Conservation (phyloP, 2,113 vertebrate species). For the Leucopsar rothschildi region DNA sequence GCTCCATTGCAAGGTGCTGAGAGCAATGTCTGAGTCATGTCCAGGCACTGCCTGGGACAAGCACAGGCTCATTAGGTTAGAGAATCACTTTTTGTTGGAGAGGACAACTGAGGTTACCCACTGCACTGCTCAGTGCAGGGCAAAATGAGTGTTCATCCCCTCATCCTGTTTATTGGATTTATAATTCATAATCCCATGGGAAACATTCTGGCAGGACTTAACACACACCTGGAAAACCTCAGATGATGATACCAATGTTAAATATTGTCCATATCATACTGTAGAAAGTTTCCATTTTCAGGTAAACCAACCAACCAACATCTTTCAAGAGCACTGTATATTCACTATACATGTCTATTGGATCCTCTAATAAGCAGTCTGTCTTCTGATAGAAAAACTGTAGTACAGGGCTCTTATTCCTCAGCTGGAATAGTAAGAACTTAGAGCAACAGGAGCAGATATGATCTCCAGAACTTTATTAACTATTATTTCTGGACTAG, state of each 20-base stretch:
- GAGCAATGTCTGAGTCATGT: background rate
- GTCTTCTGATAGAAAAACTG: background rate
- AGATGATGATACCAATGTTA: background rate
- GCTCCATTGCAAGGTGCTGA: rapidly evolving
- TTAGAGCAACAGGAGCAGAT: background rate
- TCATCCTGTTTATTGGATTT: background rate
- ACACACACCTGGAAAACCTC: background rate
- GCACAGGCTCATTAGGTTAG: background rate
- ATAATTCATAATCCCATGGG: background rate
- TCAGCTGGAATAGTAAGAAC: background rate
- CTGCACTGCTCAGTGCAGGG: background rate
- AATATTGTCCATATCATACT: background rate
- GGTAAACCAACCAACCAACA: background rate
- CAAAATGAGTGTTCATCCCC: background rate
- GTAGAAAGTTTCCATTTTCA: background rate
- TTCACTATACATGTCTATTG: background rate
- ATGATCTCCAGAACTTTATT: background rate
- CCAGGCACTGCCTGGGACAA: background rate
- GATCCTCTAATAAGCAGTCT: background rate
- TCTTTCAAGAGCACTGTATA: background rate
- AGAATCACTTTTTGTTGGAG: background rate
- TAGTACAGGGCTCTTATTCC: background rate
- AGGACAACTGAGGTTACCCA: background rate
- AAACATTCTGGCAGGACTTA: background rate
- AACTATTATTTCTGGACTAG: background rate